Evolutionary conservation across 2,888 invertebrate species (phyloP), one percentile per base, ranked within the genome.

Genomic region (Oscheius onirici): DNA sequence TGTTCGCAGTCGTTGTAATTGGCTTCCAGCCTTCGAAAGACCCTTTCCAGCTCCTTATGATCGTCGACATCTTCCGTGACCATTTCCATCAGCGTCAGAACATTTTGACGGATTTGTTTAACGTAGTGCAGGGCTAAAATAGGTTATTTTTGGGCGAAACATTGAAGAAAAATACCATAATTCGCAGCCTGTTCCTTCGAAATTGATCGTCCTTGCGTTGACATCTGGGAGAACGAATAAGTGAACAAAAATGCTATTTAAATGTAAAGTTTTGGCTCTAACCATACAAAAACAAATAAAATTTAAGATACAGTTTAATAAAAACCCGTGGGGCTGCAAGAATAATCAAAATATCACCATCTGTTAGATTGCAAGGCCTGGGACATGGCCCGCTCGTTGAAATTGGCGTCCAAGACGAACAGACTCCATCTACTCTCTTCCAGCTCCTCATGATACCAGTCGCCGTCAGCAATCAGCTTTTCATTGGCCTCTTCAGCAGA

Each of bases 381-480:
- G 1, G 57, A 49, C n/a, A 68, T 10, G 22, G 26, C 46, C 11
- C 58, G 43, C 20, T 68, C 68, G 11, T 44, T 44, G 34, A 17
- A 57, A 22, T 68, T 58, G 6, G 46, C 10, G 28, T 68, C 68
- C 17, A 57, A 26, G 43, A 68, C 44, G 44, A 28, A 57, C 22
- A 58, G 34, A 68, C 57, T 28, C 68, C 68, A 68, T 34, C 68
- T 54, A 26, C 71, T 71, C 51, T 71, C 71, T 26, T 71, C 71
- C 34, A 71, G 22, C 41, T 71, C 71, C 49, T 71, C 71, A 11
- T 44, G 57, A 51, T 57, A 71, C 26, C 41, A 61, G 26, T 71
- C 66, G 6, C 71, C 71, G 40, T 71, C 44, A 20, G 44, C 44
- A 13, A 71, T 51, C 3, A 71, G 10, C 28, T 71, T 57, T 13